Evolutionary conservation across 2,797 vertebrate genomes (phyloP), one percentile per base, ranked within the genome.

Genomic region (Thripadectes ignobilis): DNA sequence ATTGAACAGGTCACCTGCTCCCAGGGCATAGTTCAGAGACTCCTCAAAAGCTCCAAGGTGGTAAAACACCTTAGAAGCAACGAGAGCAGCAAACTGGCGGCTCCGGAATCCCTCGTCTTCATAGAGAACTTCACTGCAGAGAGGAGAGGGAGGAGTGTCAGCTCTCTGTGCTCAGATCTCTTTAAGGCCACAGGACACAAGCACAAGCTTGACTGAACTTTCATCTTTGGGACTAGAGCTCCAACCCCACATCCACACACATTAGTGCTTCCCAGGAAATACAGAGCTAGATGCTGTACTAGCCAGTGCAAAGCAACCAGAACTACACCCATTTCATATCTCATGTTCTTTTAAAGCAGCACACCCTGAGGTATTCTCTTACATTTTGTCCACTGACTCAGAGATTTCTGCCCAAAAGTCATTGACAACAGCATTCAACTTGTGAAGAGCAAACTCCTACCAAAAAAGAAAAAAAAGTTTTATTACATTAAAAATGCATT

Each of bases 341-440:
- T 46, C 36, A 18, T 19, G 6, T 6, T 59, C 34, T 63, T 76
- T 82, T 62, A 38, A 76, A 76, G 43, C 14, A 66, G 21, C 6
- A 21, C 51, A 74, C 39, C 16, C 62, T 73, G 29, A 88, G 66
- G 81, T 54, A 94, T 18, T 68, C 17, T 83, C 99, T 99, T 99
- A 99, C 99, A 99, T 99, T 98, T 99, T 99, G 97, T 99, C 99
- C 92, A 99, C 99, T n/a, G 99, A 99, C 97, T 99, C 99, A 4
- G 99, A 99, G 97, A 99, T 99, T 97, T 99, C 99, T 96, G 99
- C 99, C 99, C 99, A 99, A 97, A 99, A 99, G 97, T 99, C 99
- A 98, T 99, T 99, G 92, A 99, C 99, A 89, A 99, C 98, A 81
- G 98, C 98, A 97, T 99, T 99, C 81, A 99, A 97, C 87, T 99